These are phyloP conservation scores for Sinhomidia bicolor DNA, from an alignment of 2,888 invertebrate species.

Conservation along the genomic window DNA sequence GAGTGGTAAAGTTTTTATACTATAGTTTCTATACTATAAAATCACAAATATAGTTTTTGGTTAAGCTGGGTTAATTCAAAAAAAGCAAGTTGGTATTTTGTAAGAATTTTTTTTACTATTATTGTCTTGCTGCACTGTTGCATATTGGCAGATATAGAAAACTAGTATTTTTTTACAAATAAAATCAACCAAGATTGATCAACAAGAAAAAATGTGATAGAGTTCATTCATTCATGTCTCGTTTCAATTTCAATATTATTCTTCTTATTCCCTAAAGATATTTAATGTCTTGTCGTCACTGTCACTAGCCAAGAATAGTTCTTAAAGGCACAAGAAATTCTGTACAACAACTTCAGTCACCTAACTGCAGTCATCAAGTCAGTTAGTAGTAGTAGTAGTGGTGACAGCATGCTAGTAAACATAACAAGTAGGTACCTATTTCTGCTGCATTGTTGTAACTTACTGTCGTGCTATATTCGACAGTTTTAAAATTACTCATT, in stretches of 20 bases:
- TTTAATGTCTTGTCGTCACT: not conserved
- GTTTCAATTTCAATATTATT: slow-evolving; percentile 26
- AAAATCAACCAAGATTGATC: slow-evolving; percentile 17
- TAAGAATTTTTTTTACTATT: too few relatives aligned
- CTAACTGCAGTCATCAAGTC: slow-evolving; percentile 3
- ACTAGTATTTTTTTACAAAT: not conserved
- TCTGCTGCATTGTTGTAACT: not conserved
- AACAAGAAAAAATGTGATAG: not conserved
- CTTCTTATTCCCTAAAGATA: not conserved
- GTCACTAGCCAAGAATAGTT: not conserved
- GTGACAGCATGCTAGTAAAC: not conserved
- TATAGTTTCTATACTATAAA: too few relatives aligned
- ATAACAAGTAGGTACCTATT: not conserved
- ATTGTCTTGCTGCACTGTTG: not conserved
- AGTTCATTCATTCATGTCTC: slow-evolving; percentile 37
- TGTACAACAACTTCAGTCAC: slow-evolving; percentile 36
- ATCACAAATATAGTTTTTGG: too few relatives aligned
- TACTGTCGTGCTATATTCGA: not conserved
- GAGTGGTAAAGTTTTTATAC: not conserved
- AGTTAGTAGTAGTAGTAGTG: not conserved
- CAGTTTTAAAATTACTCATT: slow-evolving; percentile 33
- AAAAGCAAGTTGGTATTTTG: not conserved
- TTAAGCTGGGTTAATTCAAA: too few relatives aligned
- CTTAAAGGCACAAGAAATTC: slow-evolving; percentile 24
- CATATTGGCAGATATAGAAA: not conserved